Evolutionary conservation across 2,113 vertebrate species (phyloP).

Genomic region (Pogona vitticeps): DNA sequence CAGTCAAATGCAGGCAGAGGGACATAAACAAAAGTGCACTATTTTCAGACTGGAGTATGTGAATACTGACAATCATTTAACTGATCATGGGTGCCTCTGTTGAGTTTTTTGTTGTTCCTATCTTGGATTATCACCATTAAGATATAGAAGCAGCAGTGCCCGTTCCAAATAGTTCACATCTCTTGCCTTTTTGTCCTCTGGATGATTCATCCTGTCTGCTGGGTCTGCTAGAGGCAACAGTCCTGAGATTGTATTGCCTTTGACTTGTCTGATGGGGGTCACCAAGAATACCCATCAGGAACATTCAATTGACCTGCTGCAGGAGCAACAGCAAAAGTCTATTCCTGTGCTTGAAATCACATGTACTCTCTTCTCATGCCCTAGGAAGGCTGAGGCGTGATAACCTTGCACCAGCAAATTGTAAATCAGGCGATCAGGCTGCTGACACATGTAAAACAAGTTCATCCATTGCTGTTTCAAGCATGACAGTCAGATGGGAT

Average conservation of each 20-base stretch:
- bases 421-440: constrained; percentile 25
- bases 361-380: neutral
- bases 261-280: neutral
- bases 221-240: neutral
- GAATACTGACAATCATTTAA: neutral
- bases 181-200: neutral
- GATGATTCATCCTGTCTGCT: neutral
- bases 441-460: constrained; percentile 16
- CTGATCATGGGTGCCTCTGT: neutral
- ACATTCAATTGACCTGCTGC: neutral
- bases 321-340: neutral
- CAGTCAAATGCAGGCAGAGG: neutral
- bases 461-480: constrained; percentile 1
- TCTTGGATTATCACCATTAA: neutral
- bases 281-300: neutral
- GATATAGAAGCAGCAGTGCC: neutral
- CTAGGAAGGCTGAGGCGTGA: neutral
- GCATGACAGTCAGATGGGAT: neutral
- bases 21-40: neutral
- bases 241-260: neutral
- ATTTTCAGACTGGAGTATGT: neutral
- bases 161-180: neutral
- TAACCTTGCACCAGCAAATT: neutral
- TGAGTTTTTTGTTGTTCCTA: neutral
- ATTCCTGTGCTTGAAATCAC: neutral